phyloP scores from a whole-genome alignment of 1,140 invertebrate genomes.

The Trachelipus rathkii region DNA sequence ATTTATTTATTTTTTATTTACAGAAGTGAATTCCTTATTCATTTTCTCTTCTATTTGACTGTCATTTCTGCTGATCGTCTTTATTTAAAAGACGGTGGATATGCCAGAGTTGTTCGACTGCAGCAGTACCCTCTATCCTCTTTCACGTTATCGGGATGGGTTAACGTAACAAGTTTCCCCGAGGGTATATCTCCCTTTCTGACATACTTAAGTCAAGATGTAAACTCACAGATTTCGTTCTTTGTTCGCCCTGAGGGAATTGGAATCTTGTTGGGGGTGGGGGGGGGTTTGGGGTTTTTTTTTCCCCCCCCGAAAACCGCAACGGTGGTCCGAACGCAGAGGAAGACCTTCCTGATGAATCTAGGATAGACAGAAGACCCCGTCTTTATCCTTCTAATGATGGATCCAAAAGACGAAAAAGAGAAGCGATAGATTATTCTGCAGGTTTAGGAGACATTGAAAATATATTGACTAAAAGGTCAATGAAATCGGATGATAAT shows the following conservation, averaged over 20 bases:
- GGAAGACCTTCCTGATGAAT: background rate
- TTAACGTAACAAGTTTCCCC: conserved; percentile 41
- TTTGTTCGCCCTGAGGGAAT: conserved; percentile 43
- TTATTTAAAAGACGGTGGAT: conserved; percentile 33
- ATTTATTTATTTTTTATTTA: background rate
- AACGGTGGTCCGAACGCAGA: conserved; percentile 26
- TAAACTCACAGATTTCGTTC: conserved; percentile 36
- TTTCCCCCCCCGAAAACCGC: too few relatives aligned
- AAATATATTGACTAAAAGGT: conserved; percentile 35
- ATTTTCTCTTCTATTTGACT: background rate
- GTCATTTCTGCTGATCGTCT: conserved; percentile 22
- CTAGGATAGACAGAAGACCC: conserved; percentile 39
- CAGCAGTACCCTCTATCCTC: conserved; percentile 25
- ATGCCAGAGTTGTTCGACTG: conserved; percentile 32
- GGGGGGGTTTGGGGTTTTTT: too few relatives aligned
- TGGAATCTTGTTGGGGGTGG: conserved; percentile 42
- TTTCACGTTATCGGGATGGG: conserved; percentile 42
- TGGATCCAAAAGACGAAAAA: background rate
- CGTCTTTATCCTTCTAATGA: conserved; percentile 19
- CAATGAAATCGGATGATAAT: conserved; percentile 30
- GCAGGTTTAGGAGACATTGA: conserved; percentile 38
- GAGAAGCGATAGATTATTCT: conserved; percentile 41
- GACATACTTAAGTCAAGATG: conserved; percentile 35
- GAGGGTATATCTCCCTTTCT: conserved; percentile 40
- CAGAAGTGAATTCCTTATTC: background rate